These are phyloP conservation scores for Danio tinwini DNA, from an alignment of 2,797 vertebrate genomes.

Conservation along the genomic window DNA sequence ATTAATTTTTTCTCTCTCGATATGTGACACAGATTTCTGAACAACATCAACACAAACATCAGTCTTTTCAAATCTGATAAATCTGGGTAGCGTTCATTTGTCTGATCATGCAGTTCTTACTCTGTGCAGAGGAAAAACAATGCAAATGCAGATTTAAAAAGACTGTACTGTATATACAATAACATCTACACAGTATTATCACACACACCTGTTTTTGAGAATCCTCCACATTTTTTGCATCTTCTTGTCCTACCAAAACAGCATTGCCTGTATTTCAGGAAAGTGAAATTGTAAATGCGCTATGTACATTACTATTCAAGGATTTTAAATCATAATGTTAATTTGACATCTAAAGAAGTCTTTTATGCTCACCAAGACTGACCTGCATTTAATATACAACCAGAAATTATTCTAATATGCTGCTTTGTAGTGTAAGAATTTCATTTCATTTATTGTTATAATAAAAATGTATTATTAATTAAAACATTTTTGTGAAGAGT, in stretches of 20 bases:
- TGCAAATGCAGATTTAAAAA: not conserved
- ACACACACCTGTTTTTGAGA: constrained; percentile 15
- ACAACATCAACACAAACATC: constrained; percentile 18
- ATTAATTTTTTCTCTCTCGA: not conserved
- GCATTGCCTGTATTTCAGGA: constrained; percentile 15
- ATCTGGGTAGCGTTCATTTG: constrained; percentile 4
- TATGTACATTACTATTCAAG: too few relatives aligned
- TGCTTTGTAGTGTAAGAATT: too few relatives aligned
- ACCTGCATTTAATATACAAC: too few relatives aligned
- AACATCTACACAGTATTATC: not conserved
- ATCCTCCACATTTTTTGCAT: not conserved
- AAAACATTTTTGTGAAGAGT: too few relatives aligned
- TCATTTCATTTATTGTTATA: too few relatives aligned
- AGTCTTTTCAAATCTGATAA: constrained; percentile 25
- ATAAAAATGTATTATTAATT: too few relatives aligned
- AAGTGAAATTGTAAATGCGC: not conserved
- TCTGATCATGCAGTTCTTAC: constrained; percentile 1
- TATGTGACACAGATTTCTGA: constrained; percentile 3
- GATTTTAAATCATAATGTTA: too few relatives aligned
- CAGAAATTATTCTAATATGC: too few relatives aligned
- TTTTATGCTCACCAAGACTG: too few relatives aligned
- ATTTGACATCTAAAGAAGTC: too few relatives aligned
- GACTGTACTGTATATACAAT: not conserved
- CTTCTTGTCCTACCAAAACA: not conserved
- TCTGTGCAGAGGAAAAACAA: not conserved